Conservation (phyloP, 2,797 vertebrate species). For the Poecilia velifera region DNA sequence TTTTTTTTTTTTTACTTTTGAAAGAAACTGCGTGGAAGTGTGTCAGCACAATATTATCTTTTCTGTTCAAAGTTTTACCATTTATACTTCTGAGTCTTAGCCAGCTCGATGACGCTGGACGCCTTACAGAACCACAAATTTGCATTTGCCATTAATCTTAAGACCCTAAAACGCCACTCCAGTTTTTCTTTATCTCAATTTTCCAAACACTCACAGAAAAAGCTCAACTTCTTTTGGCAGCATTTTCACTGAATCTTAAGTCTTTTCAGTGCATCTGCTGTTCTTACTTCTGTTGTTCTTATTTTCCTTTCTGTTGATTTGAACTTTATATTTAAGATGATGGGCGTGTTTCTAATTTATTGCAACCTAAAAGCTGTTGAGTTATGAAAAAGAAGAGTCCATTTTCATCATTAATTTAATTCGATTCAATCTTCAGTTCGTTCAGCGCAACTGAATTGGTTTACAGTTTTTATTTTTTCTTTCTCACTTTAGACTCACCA, state of each 20-base stretch:
- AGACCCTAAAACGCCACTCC: conserved; percentile 66
- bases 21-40: conserved; percentile 12
- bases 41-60: conserved; percentile 40
- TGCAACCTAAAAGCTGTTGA: not conserved
- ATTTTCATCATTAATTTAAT: not conserved
- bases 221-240: conserved; percentile 68
- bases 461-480: not conserved
- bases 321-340: not conserved
- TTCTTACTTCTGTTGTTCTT: conserved; percentile 46
- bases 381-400: not conserved
- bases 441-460: not conserved
- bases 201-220: conserved; percentile 62
- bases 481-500: not conserved
- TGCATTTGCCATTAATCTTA: conserved; percentile 68
- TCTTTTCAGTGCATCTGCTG: conserved; percentile 76
- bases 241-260: conserved; percentile 71
- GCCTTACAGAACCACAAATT: conserved; percentile 56
- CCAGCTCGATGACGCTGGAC: conserved; percentile 47
- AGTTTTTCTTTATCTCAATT: conserved; percentile 70
- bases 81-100: conserved; percentile 39
- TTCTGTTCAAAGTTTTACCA: not conserved
- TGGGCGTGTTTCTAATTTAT: not conserved
- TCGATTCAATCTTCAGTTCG: not conserved
- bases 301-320: not conserved
- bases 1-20: not conserved